These are phyloP conservation scores for Crax fasciolata DNA, from an alignment of 2,797 vertebrate genomes.

Conservation along the genomic window DNA sequence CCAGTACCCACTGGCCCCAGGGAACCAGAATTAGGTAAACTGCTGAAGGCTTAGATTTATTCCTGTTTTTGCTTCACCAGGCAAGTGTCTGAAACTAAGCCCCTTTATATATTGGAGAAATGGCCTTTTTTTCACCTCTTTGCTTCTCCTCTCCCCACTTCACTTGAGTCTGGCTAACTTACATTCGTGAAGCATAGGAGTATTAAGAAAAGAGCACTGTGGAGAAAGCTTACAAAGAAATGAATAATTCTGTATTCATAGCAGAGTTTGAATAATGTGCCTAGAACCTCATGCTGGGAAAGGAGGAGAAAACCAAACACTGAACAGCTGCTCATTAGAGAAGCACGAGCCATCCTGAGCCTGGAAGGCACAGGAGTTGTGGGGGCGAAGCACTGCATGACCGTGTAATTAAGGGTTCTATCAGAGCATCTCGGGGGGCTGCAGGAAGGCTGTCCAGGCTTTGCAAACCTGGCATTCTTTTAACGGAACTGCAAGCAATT, in stretches of 20 bases:
- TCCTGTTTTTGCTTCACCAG: not conserved
- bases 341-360: slow-evolving; percentile 15
- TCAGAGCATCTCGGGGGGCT: not conserved
- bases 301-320: slow-evolving; percentile 60
- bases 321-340: slow-evolving; percentile 63
- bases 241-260: slow-evolving; percentile 43
- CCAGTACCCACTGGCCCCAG: not conserved
- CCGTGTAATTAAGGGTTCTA: not conserved
- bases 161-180: slow-evolving; percentile 16
- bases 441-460: not conserved
- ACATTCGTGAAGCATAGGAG: not conserved
- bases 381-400: not conserved
- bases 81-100: not conserved
- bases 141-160: not conserved
- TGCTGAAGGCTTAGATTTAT: not conserved
- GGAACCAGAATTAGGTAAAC: not conserved
- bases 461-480: not conserved
- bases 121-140: not conserved
- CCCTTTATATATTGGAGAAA: not conserved
- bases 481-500: not conserved
- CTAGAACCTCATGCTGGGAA: not conserved
- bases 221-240: slow-evolving; percentile 9
- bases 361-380: slow-evolving; percentile 9
- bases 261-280: slow-evolving; percentile 33
- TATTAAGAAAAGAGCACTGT: not conserved